Conservation (phyloP, 2,797 vertebrate genomes). For the Sarcophilus harrisii region DNA sequence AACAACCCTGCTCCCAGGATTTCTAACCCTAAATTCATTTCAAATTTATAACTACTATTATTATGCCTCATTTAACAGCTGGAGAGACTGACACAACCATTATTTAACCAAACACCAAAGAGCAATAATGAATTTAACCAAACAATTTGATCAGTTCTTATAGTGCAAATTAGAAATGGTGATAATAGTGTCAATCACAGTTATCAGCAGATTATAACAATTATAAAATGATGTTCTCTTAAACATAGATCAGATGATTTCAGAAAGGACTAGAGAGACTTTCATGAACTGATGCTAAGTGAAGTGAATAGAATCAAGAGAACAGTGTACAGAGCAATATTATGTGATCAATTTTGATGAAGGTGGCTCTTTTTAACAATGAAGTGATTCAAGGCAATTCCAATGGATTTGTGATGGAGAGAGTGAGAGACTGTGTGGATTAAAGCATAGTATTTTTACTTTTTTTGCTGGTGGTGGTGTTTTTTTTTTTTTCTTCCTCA, state of each 20-base stretch:
- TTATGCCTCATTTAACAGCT: background rate
- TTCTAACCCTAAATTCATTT: background rate
- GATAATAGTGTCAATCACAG: background rate
- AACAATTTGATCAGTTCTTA: background rate
- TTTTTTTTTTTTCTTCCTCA: too few species aligned
- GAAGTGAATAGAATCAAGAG: too few species aligned
- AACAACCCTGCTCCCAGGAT: background rate
- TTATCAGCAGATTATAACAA: background rate
- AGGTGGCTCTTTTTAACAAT: too few species aligned
- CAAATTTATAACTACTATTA: background rate
- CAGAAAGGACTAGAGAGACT: too few species aligned
- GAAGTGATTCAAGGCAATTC: too few species aligned
- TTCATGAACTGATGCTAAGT: too few species aligned
- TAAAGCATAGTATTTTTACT: too few species aligned
- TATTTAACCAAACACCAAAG: background rate
- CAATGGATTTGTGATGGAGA: too few species aligned
- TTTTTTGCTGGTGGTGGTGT: too few species aligned
- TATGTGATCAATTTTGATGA: too few species aligned
- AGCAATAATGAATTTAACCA: background rate
- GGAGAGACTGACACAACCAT: background rate
- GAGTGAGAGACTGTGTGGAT: too few species aligned
- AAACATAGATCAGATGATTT: background rate
- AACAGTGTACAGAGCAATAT: too few species aligned
- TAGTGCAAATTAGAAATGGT: background rate
- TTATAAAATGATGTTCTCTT: background rate